Base-by-base conservation (phyloP, 2,797 vertebrate species). In the Rhabdophis nuchalis region DNA sequence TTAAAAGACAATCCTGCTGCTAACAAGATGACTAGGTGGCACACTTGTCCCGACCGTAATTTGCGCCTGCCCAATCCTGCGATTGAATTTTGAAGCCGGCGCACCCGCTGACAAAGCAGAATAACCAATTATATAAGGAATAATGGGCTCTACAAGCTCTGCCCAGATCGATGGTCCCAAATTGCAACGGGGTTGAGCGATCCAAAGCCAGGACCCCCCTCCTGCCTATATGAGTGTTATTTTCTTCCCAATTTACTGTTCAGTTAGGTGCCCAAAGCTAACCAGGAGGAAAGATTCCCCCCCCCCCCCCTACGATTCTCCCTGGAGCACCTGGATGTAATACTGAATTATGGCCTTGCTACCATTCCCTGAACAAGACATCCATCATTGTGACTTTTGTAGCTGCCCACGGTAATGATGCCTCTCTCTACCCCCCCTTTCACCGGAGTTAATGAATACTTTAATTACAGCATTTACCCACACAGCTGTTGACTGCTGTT, bases 401-500 rank as follows among this genome's bases (percentile, higher is more conserved):
- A 14, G 89, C 92, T 91, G 93, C 27, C 95, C 94, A 93, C 61
- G 60, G 56, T 86, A 92, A 20, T 4, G 3, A 95, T 93, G 94
- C 20, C 90, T 92, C 94, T 85, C 93, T 91, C 93, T 72, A 93
- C 27, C 54, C 53, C 0, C 2, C 46, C 46, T 50, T 52, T 90
- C 86, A 56, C 92, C 89, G 57, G 89, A 88, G 95, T 92, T 95
- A 96, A 96, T 29, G 95, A 96, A 94, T 0, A 0, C 3, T 90
- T 90, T 96, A 95, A 96, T 95, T 94, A 92, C 93, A 13, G 77
- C 95, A 25, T 88, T 95, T 86, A 93, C 82, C 92, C 91, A n/a
- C 72, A 29, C 4, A 11, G 92, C 46, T 56, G 93, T 94, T 60
- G 91, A 91, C 91, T 72, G 50, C 90, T 54, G 46, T 64, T 89